Evolutionary conservation across 2,113 vertebrate species (phyloP), one percentile per base, ranked within the genome.

Genomic region (Oriolus oriolus): DNA sequence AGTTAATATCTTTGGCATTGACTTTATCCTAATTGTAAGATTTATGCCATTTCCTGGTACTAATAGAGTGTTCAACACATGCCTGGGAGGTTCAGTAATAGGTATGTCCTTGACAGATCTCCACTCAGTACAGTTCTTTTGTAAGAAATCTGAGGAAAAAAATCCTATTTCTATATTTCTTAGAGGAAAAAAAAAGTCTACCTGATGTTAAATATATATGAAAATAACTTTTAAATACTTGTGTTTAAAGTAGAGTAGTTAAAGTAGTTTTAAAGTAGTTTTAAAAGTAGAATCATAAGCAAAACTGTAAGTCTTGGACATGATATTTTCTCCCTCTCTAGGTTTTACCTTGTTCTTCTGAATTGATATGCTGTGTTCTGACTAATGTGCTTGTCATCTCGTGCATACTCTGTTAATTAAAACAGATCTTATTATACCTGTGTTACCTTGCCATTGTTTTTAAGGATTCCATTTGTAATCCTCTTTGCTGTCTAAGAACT

Each of bases 141-240:
- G 1, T 30, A 87, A 63, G 54, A 84, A 84, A 63, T 20, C 7
- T 68, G 31, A 47, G 17, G n/a, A 69, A 90, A 86, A 56, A 50
- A 2, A 14, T 1, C 33, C 1, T n/a, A 10, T 63, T 60, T 73
- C 15, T 10, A 10, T 77, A 8, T 35, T 68, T 73, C 78, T 45
- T 61, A n/a, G 2, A 35, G 26, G 31, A 57, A 49, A 81, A 0
- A 28, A 61, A 0, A 31, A 37, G 7, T 1, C 19, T 23, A 24
- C 56, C 76, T 44, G 26, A 52, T 57, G 27, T 35, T 74, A 80
- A 80, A 37, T 49, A 23, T 31, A 28, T 23, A 13, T 44, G n/a
- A 11, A 93, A 97, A 81, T 33, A 53, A 31, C 3, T 28, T 69
- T 4, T 33, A 76, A 21, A 18, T 60, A 65, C 39, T 74, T 81